A percentile compares a stretch with the other conserved stretches of the same genome.
Evolutionary conservation across 1,140 invertebrate genomes (phyloP).

Genomic region (Bombus huntii): DNA sequence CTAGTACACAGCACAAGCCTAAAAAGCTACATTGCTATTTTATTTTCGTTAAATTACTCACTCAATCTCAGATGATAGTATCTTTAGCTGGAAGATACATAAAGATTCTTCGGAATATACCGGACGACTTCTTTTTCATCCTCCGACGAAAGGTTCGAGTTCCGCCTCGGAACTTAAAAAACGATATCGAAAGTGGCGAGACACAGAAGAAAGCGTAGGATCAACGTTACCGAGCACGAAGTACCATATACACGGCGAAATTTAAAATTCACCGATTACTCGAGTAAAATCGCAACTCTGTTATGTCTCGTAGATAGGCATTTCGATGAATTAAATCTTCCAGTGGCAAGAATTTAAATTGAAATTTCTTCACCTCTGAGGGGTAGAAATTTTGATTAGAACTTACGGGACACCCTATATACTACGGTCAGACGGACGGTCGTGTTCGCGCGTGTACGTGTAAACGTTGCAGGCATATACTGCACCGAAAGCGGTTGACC

Average conservation of each 20-base stretch:
- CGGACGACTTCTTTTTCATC: background rate
- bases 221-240: background rate
- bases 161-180: background rate
- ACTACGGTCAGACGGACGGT: conserved; percentile 49
- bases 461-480: conserved; percentile 68
- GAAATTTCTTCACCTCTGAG: background rate
- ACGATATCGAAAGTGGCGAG: background rate
- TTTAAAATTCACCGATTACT: background rate
- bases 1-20: background rate
- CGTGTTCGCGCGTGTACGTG: conserved; percentile 63
- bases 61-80: background rate
- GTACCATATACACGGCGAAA: background rate
- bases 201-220: background rate
- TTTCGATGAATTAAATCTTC: too few species aligned
- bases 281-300: too few species aligned
- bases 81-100: background rate
- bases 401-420: conserved; percentile 64
- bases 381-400: background rate
- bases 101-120: background rate
- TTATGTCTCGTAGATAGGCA: too few species aligned
- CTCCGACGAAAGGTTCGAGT: conserved; percentile 5
- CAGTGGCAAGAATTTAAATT: accelerated
- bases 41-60: background rate
- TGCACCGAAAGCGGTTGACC: conserved; percentile 81
- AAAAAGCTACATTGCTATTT: too few species aligned